Evolutionary conservation across 2,888 invertebrate species (phyloP), one percentile per base, ranked within the genome.

Genomic region (Onthophagus sagittarius): DNA sequence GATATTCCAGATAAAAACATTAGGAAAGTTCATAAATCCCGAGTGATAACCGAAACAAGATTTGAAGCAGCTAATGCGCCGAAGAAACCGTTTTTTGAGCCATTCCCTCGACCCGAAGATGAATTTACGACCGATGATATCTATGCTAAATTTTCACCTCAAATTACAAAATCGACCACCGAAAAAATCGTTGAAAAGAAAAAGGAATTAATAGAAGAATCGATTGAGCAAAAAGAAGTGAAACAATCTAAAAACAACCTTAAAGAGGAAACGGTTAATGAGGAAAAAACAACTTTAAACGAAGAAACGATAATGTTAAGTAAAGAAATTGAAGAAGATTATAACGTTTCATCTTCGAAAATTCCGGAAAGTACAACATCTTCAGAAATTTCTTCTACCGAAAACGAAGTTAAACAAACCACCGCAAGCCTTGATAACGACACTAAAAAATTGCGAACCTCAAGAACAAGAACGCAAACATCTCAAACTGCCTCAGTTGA

Each of bases 1-100:
- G 85, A 85, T 65, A 80, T 82, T 70, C 83, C 84, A 14, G 79
- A 80, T 73, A 81, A 82, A 72, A 77, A 80, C 2, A 77, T 77
- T 13, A 77, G 77, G 71, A 79, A 79, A 75, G 77, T 78, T 13
- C 78, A 78, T 15, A 82, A 81, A 76, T 78, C 83, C 0, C 79
- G 82, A 73, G 82, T 83, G 15, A 75, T 84, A 32, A 82, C 84
- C 1, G 84, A 85, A 78, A 80, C 76, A 9, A 78, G 78, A 76
- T 84, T 82, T 75, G 83, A 83, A 77, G 78, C 82, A 0, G 73
- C 77, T 6, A 81, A 80, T 75, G 78, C 79, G 1, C 79, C 81
- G 0, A 78, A 78, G 33, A 75, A 75, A 23, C 75, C 76, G 5
- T 63, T 76, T 31, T 76, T 75, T 33, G 72, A 75, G 6, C 75